Evolutionary conservation across 2,888 invertebrate species (phyloP).

Genomic region (Agrochola macilenta): DNA sequence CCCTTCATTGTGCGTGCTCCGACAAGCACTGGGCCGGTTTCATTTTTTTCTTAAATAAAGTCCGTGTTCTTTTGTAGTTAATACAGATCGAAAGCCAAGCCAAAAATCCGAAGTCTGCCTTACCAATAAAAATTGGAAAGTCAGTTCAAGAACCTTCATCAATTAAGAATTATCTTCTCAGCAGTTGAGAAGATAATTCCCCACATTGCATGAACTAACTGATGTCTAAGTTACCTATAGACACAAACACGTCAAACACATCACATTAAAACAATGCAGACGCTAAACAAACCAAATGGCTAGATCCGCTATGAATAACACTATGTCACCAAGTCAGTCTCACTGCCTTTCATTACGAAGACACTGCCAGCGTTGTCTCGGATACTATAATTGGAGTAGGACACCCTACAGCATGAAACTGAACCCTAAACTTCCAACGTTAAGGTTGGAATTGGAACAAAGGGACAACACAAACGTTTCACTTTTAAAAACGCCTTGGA

Average conservation of each 20-base stretch:
- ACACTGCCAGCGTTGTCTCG: conserved; percentile 67
- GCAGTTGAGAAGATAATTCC: not conserved
- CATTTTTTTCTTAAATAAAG: not conserved
- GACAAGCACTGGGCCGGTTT: no score
- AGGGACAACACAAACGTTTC: conserved; percentile 72
- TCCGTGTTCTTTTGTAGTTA: not conserved
- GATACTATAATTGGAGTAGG: conserved; percentile 69
- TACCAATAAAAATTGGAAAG: not conserved
- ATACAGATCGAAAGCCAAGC: not conserved
- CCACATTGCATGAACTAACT: conserved; percentile 1
- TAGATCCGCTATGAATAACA: conserved; percentile 55
- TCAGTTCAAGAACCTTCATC: not conserved
- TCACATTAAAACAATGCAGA: conserved; percentile 26
- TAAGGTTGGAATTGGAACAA: conserved; percentile 66
- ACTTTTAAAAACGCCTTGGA: conserved; percentile 79
- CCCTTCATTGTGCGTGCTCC: no score
- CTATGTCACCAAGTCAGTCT: conserved; percentile 64
- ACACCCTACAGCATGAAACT: conserved; percentile 18
- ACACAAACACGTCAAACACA: conserved; percentile 15
- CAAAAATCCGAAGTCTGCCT: not conserved
- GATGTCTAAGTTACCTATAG: not conserved
- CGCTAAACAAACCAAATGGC: conserved; percentile 34
- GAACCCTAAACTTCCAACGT: conserved; percentile 56
- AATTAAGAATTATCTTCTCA: no score
- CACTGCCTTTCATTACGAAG: conserved; percentile 77